A percentile compares a stretch with the other conserved stretches of the same genome.
phyloP scores from a whole-genome alignment of 2,113 vertebrate genomes.

The Gasterosteus aculeatus region DNA sequence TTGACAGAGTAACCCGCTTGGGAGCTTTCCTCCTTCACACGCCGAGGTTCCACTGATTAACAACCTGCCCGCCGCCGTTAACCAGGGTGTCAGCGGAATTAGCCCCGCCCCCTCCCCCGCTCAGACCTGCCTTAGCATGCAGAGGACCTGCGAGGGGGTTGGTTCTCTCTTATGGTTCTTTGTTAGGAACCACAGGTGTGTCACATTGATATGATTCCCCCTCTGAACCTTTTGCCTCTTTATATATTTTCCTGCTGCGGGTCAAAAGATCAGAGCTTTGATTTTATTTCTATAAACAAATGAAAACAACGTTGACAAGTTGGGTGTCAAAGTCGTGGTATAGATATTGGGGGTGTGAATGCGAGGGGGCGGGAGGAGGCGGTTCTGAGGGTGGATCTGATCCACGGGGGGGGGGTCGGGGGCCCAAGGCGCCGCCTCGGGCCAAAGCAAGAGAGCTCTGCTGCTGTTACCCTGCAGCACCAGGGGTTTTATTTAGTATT shows the following conservation, averaged over 20 bases:
- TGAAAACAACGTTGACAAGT: conserved; percentile 21
- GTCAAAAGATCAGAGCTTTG: too few relatives aligned
- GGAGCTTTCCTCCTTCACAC: conserved; percentile 53
- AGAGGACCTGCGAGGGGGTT: conserved; percentile 23
- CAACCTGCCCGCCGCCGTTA: conserved; percentile 75
- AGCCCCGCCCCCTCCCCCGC: conserved; percentile 75
- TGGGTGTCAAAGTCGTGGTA: conserved; percentile 14
- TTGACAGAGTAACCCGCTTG: conserved; percentile 62
- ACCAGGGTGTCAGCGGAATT: conserved; percentile 79
- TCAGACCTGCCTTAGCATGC: conserved; percentile 68
- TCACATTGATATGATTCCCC: too few relatives aligned
- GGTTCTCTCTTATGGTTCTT: too few relatives aligned
- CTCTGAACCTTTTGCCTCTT: too few relatives aligned
- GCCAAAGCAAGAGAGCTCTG: conserved; percentile 62
- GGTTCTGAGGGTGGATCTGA: conserved; percentile 42
- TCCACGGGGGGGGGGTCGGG: conserved; percentile 64
- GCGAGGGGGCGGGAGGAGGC: too few relatives aligned
- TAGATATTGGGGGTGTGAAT: too few relatives aligned
- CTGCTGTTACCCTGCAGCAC: conserved; percentile 66
- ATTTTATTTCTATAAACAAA: neutral
- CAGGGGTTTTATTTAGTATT: neutral
- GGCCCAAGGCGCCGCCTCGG: conserved; percentile 71
- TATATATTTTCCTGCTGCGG: too few relatives aligned
- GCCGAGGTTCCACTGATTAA: conserved; percentile 72
- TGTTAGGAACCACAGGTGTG: too few relatives aligned